Base-by-base conservation (phyloP, 2,888 invertebrate species). In the Cancer borealis region DNA sequence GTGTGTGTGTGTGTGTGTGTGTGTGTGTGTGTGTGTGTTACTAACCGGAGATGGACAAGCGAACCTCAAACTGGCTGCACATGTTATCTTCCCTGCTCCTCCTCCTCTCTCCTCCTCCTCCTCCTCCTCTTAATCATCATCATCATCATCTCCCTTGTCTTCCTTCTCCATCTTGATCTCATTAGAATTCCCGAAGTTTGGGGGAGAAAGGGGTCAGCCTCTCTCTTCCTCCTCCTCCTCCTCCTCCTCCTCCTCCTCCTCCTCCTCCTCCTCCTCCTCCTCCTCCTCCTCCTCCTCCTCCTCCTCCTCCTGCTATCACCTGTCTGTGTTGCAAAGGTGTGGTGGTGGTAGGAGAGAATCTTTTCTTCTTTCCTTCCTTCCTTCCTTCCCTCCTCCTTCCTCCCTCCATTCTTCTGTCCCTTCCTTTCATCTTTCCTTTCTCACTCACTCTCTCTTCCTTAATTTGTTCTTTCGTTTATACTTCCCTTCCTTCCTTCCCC, bases 1-100 rank as follows among this genome's bases (percentile, higher is more conserved):
- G 84, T 84, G 84, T 84, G 84, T 84, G 84, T 84, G 84, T 84
- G 84, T 84, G 84, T 84, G 84, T 84, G 84, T 84, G 84, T 84
- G 84, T 14, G 10, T 84, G 14, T 84, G 84, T 84, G 84, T 84
- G 84, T 84, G 84, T 84, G 84, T 84, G 84, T 84, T 30, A 84
- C 39, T 66, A 66, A 84, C 12, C 39, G 12, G 84, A 84, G 26
- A 39, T 84, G 12, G 39, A 84, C 39, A 84, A 21, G 5, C 14
- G 84, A 84, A 17, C 17, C 54, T 54, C 54, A 12, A 54, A 54
- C 54, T 54, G 17, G 6, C 54, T 10, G 17, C 17, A 17, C 54
- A 12, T 10, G 54, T 14, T 17, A 10, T 54, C 54, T 14, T 54
- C 54, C 54, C 54, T 54, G 14, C 54, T 54, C 54, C 14, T 54